Percentiles rank a stretch among this genome's conserved stretches.
These are phyloP conservation scores for Hiodon tergisus DNA, from an alignment of 2,113 vertebrate species.

Conservation along the genomic window DNA sequence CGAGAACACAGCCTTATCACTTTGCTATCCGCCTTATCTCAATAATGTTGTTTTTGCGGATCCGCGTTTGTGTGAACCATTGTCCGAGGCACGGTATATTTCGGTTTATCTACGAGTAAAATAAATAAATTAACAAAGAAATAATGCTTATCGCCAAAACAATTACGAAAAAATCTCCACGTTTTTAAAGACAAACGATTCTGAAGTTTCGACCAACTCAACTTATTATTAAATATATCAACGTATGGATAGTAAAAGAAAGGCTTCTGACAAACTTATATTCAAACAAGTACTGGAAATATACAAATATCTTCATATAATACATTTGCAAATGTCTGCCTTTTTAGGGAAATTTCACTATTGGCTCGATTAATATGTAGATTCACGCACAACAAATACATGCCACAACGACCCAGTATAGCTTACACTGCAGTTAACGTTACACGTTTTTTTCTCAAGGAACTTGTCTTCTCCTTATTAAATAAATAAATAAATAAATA, in stretches of 20 bases:
- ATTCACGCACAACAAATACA: neutral
- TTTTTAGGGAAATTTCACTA: neutral
- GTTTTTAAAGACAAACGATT: neutral
- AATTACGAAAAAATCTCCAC: neutral
- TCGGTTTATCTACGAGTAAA: no score
- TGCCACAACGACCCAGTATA: neutral
- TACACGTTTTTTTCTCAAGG: neutral
- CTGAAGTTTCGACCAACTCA: neutral
- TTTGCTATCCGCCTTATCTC: neutral
- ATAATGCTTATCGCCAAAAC: neutral
- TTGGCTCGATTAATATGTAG: neutral
- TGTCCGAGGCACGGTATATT: no score
- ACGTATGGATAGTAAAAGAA: neutral
- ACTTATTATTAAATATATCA: slow-evolving; percentile 6
- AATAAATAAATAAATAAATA: neutral
- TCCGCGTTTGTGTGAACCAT: no score
- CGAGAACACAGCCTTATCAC: neutral
- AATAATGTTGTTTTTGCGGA: neutral
- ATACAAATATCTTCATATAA: slow-evolving; percentile 7
- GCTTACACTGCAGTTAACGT: neutral
- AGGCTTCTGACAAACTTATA: neutral
- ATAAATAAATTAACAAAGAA: no score
- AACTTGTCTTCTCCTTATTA: slow-evolving; percentile 6
- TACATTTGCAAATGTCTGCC: slow-evolving; percentile 5
- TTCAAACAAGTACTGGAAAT: slow-evolving; percentile 3